Percentiles rank a stretch among this genome's conserved stretches.
Conservation (phyloP, 2,113 vertebrate species). For the Fregata magnificens region DNA sequence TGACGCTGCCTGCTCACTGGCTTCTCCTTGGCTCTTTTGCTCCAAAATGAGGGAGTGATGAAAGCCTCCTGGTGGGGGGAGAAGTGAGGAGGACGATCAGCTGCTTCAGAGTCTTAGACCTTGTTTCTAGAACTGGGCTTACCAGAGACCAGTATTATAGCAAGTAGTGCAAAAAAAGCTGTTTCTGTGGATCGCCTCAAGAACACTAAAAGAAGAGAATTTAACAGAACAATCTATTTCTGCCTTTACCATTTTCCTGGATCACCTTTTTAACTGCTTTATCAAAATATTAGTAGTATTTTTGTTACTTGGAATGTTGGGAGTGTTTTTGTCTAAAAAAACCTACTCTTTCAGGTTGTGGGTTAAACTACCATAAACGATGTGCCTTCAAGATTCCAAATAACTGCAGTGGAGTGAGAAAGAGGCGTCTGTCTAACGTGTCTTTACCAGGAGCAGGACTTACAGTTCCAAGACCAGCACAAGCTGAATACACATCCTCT, state of each 20-base stretch:
- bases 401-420: constrained; percentile 94
- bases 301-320: background rate
- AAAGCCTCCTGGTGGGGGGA: background rate
- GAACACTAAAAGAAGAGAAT: background rate
- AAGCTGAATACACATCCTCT: constrained; percentile 79
- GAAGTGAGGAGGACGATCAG: background rate
- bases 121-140: background rate
- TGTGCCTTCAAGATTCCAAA: constrained; percentile 99
- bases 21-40: background rate
- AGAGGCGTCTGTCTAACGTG: constrained; percentile 91
- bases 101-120: background rate
- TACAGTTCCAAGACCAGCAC: constrained; percentile 84
- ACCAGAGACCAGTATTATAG: background rate
- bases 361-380: constrained; percentile 97
- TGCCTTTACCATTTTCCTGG: background rate
- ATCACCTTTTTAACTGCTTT: background rate
- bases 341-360: constrained; percentile 83
- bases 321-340: background rate
- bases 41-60: background rate
- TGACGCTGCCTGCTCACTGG: background rate
- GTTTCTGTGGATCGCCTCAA: background rate
- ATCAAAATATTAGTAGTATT: background rate
- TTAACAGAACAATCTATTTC: background rate
- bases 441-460: constrained; percentile 90
- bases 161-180: background rate